A percentile compares a stretch with the other conserved stretches of the same genome.
Evolutionary conservation across 2,888 invertebrate species (phyloP).

Genomic region (Sycophila texana): DNA sequence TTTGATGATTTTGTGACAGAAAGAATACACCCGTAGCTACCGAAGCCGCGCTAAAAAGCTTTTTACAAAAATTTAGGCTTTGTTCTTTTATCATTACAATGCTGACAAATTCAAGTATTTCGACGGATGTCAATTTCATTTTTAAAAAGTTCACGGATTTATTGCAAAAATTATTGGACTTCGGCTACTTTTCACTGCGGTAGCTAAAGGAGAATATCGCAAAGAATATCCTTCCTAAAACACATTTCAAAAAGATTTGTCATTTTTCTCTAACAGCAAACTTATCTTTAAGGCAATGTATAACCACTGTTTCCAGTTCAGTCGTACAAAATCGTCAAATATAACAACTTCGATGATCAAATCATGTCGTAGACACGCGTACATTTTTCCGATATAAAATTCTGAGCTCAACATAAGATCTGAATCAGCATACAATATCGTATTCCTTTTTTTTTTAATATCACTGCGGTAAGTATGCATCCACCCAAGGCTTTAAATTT

Average conservation of each 20-base stretch:
- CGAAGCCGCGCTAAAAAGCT: background rate
- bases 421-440: constrained; percentile 37
- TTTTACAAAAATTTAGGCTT: background rate
- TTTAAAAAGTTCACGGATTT: background rate
- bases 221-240: constrained; percentile 6
- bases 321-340: constrained; percentile 28
- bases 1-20: constrained; percentile 11
- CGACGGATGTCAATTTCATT: background rate
- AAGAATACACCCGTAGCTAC: constrained; percentile 13
- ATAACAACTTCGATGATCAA: constrained; percentile 48
- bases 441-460: constrained; percentile 60
- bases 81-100: background rate
- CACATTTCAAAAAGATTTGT: constrained; percentile 2
- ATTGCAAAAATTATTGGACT: background rate
- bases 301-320: constrained; percentile 34
- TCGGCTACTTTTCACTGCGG: background rate
- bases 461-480: constrained; percentile 62
- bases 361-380: constrained; percentile 17
- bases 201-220: background rate
- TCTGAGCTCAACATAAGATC: constrained; percentile 37
- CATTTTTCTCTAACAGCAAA: constrained; percentile 20
- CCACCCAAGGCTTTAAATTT: constrained; percentile 46
- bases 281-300: constrained; percentile 48
- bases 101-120: background rate
- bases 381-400: constrained; percentile 40